A percentile compares a stretch with the other conserved stretches of the same genome.
These are phyloP conservation scores for Apis cerana DNA, from an alignment of 1,140 invertebrate genomes.

Conservation along the genomic window DNA sequence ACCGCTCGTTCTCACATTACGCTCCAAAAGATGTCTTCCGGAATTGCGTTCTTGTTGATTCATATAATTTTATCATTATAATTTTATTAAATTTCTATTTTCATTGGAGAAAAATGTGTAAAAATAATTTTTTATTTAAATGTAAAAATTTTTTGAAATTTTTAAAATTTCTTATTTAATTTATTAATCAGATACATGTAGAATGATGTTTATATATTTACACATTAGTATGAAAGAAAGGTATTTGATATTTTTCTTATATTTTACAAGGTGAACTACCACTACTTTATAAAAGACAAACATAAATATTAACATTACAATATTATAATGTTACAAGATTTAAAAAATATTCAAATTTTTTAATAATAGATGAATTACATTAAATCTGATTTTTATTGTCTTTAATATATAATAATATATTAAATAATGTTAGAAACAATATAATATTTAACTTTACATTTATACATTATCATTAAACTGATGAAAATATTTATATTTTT, in stretches of 20 bases:
- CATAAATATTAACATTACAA: constrained; percentile 34
- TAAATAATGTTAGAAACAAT: not conserved
- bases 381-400: too few relatives aligned
- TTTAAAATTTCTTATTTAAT: not conserved
- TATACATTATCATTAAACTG: not conserved
- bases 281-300: constrained; percentile 49
- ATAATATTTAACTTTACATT: too few relatives aligned
- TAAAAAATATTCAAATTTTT: constrained; percentile 4
- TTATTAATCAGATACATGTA: constrained; percentile 3
- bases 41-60: constrained; percentile 1
- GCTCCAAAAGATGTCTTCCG: constrained; percentile 31
- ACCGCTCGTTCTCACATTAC: constrained; percentile 48
- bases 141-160: constrained; percentile 1
- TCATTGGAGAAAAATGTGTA: not conserved
- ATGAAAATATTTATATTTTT: constrained; percentile 66
- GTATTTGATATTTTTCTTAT: constrained; percentile 33
- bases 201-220: constrained; percentile 36
- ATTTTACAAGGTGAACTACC: constrained; percentile 60
- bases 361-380: not conserved
- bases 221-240: constrained; percentile 43
- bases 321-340: constrained; percentile 14
- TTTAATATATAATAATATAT: not conserved
- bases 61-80: not conserved
- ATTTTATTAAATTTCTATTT: constrained; percentile 17
- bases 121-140: not conserved